Evolutionary conservation across 1,140 invertebrate species (phyloP).

Genomic region (honey bee (Apis mellifera)): DNA sequence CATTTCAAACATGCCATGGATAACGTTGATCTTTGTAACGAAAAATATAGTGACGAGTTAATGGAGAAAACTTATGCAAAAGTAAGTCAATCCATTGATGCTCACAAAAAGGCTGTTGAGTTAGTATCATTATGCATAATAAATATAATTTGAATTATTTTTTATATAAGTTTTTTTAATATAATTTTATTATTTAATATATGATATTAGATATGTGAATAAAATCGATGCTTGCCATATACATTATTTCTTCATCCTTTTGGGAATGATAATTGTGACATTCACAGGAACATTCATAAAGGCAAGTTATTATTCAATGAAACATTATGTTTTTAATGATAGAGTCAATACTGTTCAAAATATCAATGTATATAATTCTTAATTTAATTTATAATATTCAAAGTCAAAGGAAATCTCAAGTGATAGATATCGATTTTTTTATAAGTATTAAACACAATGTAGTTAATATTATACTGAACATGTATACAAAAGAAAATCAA

Average conservation of each 20-base stretch:
- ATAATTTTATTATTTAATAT: too few species aligned
- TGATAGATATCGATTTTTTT: too few species aligned
- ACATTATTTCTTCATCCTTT: background rate
- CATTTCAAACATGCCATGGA: conserved; percentile 10
- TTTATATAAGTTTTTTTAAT: background rate
- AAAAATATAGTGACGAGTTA: background rate
- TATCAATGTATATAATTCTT: too few species aligned
- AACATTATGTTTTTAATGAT: background rate
- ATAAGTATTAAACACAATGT: too few species aligned
- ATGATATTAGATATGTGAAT: background rate
- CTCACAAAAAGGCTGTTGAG: conserved; percentile 7
- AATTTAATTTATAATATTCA: too few species aligned
- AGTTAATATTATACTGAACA: too few species aligned
- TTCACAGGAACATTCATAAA: background rate
- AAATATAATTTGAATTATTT: background rate
- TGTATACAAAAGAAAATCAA: too few species aligned
- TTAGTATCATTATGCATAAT: background rate
- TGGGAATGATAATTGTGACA: background rate
- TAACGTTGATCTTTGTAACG: background rate
- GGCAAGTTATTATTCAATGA: background rate
- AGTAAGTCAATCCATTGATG: background rate
- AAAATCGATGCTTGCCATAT: background rate
- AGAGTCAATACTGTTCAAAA: too few species aligned
- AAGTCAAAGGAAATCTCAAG: too few species aligned
- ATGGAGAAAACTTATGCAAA: background rate